Conservation (phyloP, 2,888 invertebrate species). For the Pardosa pseudoannulata region DNA sequence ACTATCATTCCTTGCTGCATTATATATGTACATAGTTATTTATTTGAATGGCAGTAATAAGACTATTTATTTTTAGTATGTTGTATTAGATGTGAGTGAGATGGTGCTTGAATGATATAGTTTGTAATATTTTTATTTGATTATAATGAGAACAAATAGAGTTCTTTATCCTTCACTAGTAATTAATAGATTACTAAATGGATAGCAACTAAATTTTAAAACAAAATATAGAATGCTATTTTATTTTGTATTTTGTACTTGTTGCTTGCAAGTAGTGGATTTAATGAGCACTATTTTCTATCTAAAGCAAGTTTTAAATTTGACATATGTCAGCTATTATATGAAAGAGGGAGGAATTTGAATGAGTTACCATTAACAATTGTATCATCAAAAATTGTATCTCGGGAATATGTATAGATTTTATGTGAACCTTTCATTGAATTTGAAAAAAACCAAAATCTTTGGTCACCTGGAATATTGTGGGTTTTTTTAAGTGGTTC, state of each 20-base stretch:
- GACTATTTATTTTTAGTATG: conserved; percentile 68
- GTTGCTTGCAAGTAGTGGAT: neutral
- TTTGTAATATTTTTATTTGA: conserved; percentile 12
- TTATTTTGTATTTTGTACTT: conserved; percentile 9
- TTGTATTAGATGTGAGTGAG: conserved; percentile 23
- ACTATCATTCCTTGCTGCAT: conserved; percentile 53
- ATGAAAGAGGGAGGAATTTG: too few relatives aligned
- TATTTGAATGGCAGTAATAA: conserved; percentile 62
- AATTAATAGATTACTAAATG: neutral
- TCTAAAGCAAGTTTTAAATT: neutral
- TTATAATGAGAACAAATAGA: conserved; percentile 1
- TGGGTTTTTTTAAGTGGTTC: too few relatives aligned
- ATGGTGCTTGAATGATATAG: conserved; percentile 10
- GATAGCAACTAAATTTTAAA: neutral
- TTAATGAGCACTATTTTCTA: neutral
- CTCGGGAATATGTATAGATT: too few relatives aligned
- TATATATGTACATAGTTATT: conserved; percentile 66
- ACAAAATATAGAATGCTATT: neutral
- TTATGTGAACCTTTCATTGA: too few relatives aligned
- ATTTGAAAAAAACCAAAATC: too few relatives aligned
- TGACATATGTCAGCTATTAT: too few relatives aligned
- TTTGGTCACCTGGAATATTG: too few relatives aligned
- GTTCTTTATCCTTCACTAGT: neutral
- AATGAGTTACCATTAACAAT: too few relatives aligned
- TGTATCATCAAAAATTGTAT: too few relatives aligned